Conservation (phyloP, 1,140 invertebrate genomes). For the Pectinophora gossypiella region DNA sequence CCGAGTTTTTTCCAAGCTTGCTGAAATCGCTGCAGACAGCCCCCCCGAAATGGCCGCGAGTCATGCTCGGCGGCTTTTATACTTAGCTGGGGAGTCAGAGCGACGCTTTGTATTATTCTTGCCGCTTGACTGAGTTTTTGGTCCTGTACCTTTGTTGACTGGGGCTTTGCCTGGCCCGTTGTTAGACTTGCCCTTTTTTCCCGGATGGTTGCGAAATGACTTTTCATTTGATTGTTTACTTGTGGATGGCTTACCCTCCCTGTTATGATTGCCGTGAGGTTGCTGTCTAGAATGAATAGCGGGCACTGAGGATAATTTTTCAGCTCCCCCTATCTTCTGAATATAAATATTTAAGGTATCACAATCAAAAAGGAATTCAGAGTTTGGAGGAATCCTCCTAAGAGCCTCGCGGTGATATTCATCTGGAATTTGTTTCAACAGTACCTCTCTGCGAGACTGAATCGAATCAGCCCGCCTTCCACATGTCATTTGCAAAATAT, state of each 20-base stretch:
- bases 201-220: not conserved
- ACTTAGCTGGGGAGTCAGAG: slow-evolving; percentile 19
- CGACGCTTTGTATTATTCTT: slow-evolving; percentile 19
- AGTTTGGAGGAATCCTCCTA: not conserved
- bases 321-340: not conserved
- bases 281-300: not conserved
- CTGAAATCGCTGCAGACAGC: no score
- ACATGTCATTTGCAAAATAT: not conserved
- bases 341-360: not conserved
- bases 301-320: not conserved
- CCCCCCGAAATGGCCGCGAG: no score
- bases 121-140: slow-evolving; percentile 8
- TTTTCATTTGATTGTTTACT: not conserved
- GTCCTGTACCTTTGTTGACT: slow-evolving; percentile 16
- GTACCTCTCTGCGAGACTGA: not conserved
- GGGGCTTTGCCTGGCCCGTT: not conserved
- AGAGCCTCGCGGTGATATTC: not conserved
- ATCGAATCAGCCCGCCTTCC: not conserved
- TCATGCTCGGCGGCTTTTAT: no score
- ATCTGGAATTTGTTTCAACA: not conserved
- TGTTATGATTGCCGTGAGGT: not conserved
- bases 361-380: not conserved
- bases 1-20: no score
- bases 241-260: not conserved
- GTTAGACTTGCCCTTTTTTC: not conserved